A percentile compares a stretch with the other conserved stretches of the same genome.
phyloP scores from a whole-genome alignment of 2,113 vertebrate species.

The Amazona vittata region DNA sequence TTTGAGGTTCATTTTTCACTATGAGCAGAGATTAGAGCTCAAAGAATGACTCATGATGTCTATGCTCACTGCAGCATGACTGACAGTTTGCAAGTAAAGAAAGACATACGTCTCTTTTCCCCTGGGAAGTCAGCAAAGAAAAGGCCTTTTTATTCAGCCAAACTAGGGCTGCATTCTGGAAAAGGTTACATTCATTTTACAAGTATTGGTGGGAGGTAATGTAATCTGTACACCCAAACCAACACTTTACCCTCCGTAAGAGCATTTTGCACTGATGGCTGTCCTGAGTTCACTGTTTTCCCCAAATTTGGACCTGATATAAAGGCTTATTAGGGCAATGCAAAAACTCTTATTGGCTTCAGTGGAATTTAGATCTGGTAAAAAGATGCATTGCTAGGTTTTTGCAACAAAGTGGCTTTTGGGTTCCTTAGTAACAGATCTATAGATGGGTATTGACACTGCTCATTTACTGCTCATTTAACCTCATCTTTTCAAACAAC shows the following conservation, averaged over 20 bases:
- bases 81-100: constrained; percentile 51
- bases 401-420: constrained; percentile 1
- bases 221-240: background rate
- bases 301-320: background rate
- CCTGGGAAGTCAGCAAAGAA: background rate
- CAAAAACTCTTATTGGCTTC: background rate
- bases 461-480: background rate
- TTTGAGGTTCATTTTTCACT: constrained; percentile 64
- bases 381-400: background rate
- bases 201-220: background rate
- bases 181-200: background rate
- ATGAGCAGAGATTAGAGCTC: constrained; percentile 63
- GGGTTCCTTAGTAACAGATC: background rate
- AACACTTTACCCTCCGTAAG: background rate
- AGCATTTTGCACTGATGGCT: background rate
- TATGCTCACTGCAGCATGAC: constrained; percentile 56
- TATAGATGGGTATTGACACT: background rate
- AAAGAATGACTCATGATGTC: constrained; percentile 52
- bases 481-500: background rate
- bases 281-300: background rate
- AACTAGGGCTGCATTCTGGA: background rate
- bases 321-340: background rate
- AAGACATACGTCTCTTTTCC: constrained; percentile 3
- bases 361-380: background rate
- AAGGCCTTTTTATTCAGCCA: background rate